Conservation (phyloP, 2,797 vertebrate species). For the Buphagus erythrorhynchus region DNA sequence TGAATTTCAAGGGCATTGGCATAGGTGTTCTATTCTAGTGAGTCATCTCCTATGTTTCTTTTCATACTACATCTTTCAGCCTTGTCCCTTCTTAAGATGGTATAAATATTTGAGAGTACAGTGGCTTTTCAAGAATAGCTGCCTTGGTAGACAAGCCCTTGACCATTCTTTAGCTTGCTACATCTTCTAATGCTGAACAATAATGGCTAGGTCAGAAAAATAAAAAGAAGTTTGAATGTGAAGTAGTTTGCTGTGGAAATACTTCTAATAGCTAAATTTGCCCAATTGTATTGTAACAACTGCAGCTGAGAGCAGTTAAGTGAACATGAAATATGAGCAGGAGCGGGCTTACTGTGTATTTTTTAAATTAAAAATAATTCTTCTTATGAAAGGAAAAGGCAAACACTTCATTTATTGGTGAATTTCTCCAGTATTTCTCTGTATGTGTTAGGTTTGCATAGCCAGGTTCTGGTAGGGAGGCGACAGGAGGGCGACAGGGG, state of each 20-base stretch:
- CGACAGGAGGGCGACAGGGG: not conserved
- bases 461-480: not conserved
- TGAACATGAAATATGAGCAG: accelerated
- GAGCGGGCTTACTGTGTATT: not conserved
- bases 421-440: not conserved
- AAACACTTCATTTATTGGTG: not conserved
- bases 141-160: not conserved
- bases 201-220: not conserved
- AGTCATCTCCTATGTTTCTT: not conserved
- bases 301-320: not conserved
- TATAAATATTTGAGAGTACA: not conserved
- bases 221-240: not conserved
- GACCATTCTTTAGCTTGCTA: not conserved
- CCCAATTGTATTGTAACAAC: not conserved
- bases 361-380: not conserved
- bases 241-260: not conserved
- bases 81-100: not conserved
- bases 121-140: not conserved
- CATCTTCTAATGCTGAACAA: not conserved
- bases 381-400: not conserved
- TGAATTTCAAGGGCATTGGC: not conserved
- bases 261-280: not conserved
- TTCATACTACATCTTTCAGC: not conserved
- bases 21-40: not conserved
- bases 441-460: not conserved